Evolutionary conservation across 2,113 vertebrate genomes (phyloP).

Genomic region (Eulemur macaco): DNA sequence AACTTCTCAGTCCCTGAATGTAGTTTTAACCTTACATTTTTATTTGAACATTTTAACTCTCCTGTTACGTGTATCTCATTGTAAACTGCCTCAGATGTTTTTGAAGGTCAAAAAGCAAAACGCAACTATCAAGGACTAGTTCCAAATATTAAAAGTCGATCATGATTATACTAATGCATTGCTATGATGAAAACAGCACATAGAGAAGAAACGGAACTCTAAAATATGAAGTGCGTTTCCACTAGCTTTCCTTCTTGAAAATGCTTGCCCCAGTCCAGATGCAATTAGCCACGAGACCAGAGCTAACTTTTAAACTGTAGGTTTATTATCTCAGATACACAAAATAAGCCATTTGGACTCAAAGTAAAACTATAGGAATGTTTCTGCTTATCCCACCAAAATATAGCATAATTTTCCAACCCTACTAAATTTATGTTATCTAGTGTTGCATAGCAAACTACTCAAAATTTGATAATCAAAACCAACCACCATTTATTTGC

Average conservation of each 20-base stretch:
- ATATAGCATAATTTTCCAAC: not conserved
- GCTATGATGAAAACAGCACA: not conserved
- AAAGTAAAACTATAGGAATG: not conserved
- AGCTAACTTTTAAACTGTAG: not conserved
- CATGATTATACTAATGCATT: not conserved
- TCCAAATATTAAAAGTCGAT: not conserved
- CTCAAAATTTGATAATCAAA: not conserved
- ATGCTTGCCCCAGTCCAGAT: not conserved
- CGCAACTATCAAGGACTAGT: not conserved
- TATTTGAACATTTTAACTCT: constrained; percentile 7
- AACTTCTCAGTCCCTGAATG: constrained; percentile 8
- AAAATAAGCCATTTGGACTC: not conserved
- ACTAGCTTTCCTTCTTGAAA: not conserved
- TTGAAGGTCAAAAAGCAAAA: not conserved
- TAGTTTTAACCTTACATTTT: constrained; percentile 2
- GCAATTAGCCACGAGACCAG: not conserved
- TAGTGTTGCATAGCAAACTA: not conserved
- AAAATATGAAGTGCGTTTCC: not conserved
- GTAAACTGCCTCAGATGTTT: not conserved
- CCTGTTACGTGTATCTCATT: not conserved
- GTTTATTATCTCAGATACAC: not conserved
- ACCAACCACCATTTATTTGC: not conserved
- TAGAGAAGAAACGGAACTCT: not conserved
- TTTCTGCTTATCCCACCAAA: not conserved
- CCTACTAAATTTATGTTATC: not conserved